phyloP scores from a whole-genome alignment of 2,797 vertebrate genomes.

The Manis pentadactyla region DNA sequence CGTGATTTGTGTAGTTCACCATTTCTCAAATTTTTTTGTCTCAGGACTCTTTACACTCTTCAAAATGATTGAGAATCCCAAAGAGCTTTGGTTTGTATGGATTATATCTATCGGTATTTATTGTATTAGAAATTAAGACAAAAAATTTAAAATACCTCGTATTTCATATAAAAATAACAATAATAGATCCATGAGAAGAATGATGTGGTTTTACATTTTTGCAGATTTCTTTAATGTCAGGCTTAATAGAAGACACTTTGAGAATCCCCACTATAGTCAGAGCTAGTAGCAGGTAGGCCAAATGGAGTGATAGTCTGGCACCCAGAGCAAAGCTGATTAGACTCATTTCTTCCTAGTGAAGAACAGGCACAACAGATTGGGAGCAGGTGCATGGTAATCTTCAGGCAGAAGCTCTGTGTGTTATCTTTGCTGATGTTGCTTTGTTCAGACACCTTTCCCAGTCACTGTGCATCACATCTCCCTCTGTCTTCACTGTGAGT shows the following conservation, averaged over 20 bases:
- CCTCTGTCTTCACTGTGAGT: not conserved
- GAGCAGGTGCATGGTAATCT: not conserved
- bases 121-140: constrained; percentile 43
- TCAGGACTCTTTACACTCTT: not conserved
- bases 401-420: not conserved
- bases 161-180: not conserved
- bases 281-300: not conserved
- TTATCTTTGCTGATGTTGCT: not conserved
- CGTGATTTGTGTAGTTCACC: not conserved
- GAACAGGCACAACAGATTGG: not conserved
- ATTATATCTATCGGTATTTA: not conserved
- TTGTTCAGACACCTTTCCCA: not conserved
- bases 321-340: not conserved
- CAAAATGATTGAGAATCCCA: not conserved
- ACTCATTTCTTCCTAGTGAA: not conserved
- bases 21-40: not conserved
- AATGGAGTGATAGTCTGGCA: not conserved
- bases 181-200: not conserved
- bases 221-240: not conserved
- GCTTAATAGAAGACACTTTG: not conserved
- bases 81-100: constrained; percentile 28
- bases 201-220: constrained; percentile 11
- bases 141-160: not conserved
- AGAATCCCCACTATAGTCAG: not conserved
- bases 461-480: not conserved